phyloP scores from a whole-genome alignment of 2,888 invertebrate genomes.

The Chaetogeoica ovagalla region DNA sequence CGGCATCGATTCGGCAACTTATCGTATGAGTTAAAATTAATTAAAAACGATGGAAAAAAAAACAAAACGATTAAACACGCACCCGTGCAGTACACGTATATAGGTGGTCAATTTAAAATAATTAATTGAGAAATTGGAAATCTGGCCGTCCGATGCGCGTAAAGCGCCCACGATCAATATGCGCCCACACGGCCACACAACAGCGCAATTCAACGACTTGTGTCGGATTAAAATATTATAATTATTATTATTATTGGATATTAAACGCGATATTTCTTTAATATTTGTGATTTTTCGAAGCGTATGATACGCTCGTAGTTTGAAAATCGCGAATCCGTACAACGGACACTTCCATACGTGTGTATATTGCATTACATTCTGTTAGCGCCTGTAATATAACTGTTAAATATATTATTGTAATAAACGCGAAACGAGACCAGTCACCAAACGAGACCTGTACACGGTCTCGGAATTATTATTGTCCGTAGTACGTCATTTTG shows the following conservation, averaged over 20 bases:
- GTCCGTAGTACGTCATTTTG: background rate
- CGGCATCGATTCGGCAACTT: too few relatives aligned
- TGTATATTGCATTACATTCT: conserved; percentile 31
- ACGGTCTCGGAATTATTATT: conserved; percentile 7
- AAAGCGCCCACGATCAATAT: conserved; percentile 22
- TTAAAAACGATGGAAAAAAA: conserved; percentile 13
- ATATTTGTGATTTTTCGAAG: conserved; percentile 26
- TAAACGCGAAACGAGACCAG: conserved; percentile 7
- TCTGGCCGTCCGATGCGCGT: background rate
- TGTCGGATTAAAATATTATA: background rate
- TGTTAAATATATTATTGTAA: background rate
- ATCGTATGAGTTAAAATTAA: background rate
- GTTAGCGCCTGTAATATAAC: background rate
- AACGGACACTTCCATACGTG: background rate
- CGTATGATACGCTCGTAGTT: conserved; percentile 33
- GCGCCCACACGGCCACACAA: background rate
- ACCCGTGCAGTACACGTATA: too few relatives aligned
- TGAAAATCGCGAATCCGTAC: conserved; percentile 38
- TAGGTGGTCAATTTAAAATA: background rate
- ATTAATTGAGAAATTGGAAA: conserved; percentile 16
- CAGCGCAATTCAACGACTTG: too few relatives aligned
- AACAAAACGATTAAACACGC: background rate
- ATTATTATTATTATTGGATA: background rate
- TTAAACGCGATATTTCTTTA: background rate
- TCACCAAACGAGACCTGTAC: background rate